Base-by-base conservation (phyloP, 2,113 vertebrate genomes). In the Dolichallabes microphthalmus region DNA sequence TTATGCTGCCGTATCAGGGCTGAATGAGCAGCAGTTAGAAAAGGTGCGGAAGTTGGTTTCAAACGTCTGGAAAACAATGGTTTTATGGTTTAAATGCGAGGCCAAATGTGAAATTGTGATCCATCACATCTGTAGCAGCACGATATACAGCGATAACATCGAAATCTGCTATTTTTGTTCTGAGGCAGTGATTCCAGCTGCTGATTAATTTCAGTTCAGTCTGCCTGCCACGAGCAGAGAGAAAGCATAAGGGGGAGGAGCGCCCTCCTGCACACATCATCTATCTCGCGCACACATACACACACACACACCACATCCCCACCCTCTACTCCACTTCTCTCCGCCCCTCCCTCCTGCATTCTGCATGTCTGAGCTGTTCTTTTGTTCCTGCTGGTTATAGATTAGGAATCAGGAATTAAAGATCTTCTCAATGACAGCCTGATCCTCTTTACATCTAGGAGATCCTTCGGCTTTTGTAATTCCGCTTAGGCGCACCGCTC, bases 201-300 rank as follows among this genome's bases (percentile, higher is more conserved):
- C 88, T 92, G 92, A 94, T 94, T 94, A 93, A 87, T 87, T 92
- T 92, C 92, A 92, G 89, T 91, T 91, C 91, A 90, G 87, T 88
- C 88, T 80, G 86, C 80, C 82, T 91, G 66, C 75, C 84, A 88
- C 25, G 13, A 79, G 66, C 45, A 53, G 58, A 61, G 76, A 17
- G 61, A 77, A 64, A 69, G 50, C 79, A 64, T 35, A 25, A 50
- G 60, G 61, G 60, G 79, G 79, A 80, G 78, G 35, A 55, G 60
- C 25, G 14, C 64, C 79, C 60, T 81, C 35, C 60, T 27, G 60
- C 35, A 66, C 35, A 52, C 58, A 80, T 64, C 35, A 39, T 82
- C 90, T 91, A 88, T 91, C 75, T 90, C 90, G 88, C 90, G 66
- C 82, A n/a, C 60, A n/a, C 60, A 63, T 22, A 63, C 60, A 63